A percentile compares a stretch with the other conserved stretches of the same genome.
These are phyloP conservation scores for Uloborus plumipes DNA, from an alignment of 2,888 invertebrate genomes.

Conservation along the genomic window DNA sequence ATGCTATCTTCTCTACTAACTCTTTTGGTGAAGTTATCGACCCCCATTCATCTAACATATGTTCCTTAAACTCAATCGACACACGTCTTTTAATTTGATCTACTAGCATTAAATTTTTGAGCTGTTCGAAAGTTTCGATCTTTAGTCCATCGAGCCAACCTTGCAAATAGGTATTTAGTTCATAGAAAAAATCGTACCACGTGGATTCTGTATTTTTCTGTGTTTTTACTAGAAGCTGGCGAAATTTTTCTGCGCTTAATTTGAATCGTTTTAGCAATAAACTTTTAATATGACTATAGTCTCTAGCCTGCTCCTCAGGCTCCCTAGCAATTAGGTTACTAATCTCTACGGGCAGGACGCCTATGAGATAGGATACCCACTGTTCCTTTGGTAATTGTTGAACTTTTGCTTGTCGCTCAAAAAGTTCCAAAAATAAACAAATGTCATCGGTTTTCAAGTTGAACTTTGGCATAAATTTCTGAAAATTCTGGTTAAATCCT, in stretches of 20 bases:
- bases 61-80: slow-evolving; percentile 12
- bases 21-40: slow-evolving; percentile 8
- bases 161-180: neutral
- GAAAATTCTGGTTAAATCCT: no score
- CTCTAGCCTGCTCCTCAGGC: slow-evolving; percentile 1
- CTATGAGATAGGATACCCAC: slow-evolving; percentile 7
- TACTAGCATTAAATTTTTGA: slow-evolving; percentile 65
- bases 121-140: slow-evolving; percentile 5
- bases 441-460: slow-evolving; percentile 5
- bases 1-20: neutral
- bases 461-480: neutral
- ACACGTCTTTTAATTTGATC: slow-evolving; percentile 14
- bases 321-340: slow-evolving; percentile 3
- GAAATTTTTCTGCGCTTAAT: neutral
- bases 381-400: neutral
- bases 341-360: slow-evolving; percentile 1
- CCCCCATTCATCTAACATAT: slow-evolving; percentile 5
- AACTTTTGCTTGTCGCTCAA: slow-evolving; percentile 3
- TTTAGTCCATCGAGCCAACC: neutral
- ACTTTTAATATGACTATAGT: neutral
- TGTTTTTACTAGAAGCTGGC: neutral
- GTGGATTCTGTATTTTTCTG: neutral
- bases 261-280: slow-evolving; percentile 14
- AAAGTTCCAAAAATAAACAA: slow-evolving; percentile 9
- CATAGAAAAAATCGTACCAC: neutral